Evolutionary conservation across 2,113 vertebrate genomes (phyloP).

Genomic region (Ceyx melanurus): DNA sequence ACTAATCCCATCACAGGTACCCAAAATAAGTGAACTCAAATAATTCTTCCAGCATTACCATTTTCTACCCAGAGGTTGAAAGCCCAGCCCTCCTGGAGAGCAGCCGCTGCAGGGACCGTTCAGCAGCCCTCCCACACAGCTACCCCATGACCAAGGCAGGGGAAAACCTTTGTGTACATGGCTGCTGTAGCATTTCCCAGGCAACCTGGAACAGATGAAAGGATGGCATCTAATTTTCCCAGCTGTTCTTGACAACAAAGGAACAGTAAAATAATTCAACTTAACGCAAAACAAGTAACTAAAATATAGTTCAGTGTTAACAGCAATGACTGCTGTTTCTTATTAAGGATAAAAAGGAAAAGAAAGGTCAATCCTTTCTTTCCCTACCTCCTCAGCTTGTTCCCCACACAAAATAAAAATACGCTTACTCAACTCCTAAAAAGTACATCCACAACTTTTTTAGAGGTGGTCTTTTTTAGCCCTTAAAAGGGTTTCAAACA

Average conservation of each 20-base stretch:
- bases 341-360: not conserved
- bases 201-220: not conserved
- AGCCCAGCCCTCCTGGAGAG: not conserved
- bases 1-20: rapidly evolving
- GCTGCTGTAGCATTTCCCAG: not conserved
- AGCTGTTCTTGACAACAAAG: not conserved
- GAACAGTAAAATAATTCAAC: not conserved
- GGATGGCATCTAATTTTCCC: not conserved
- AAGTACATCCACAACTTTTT: not conserved
- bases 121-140: not conserved
- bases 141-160: not conserved
- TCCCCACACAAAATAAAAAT: not conserved
- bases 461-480: not conserved
- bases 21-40: not conserved
- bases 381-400: not conserved
- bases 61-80: not conserved
- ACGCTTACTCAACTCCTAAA: not conserved
- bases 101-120: not conserved
- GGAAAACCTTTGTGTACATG: not conserved
- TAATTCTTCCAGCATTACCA: not conserved
- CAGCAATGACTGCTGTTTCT: not conserved
- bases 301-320: not conserved
- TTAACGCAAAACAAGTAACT: not conserved
- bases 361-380: not conserved
- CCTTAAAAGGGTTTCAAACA: not conserved